Percentiles rank a stretch among this genome's conserved stretches.
These are phyloP conservation scores for Oceanodroma tethys DNA, from an alignment of 2,113 vertebrate species.

Conservation along the genomic window DNA sequence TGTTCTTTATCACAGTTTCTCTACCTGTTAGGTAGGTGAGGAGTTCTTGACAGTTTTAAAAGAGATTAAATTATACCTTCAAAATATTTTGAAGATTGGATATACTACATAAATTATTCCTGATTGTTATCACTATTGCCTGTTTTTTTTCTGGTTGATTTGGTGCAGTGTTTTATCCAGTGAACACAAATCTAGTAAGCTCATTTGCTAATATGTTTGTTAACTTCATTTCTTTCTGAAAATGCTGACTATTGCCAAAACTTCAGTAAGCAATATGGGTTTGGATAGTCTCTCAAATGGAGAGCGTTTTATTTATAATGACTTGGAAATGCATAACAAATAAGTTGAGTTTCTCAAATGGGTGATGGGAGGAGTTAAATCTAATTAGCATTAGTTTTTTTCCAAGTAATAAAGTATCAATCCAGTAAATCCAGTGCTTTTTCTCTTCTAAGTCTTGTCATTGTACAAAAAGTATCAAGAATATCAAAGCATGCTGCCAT, in stretches of 20 bases:
- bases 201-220: neutral
- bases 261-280: neutral
- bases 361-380: neutral
- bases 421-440: neutral
- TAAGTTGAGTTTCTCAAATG: neutral
- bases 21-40: neutral
- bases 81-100: neutral
- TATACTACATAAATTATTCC: neutral
- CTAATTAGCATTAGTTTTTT: neutral
- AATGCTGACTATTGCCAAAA: neutral
- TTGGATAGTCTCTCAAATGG: neutral
- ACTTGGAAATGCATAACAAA: neutral
- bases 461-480: neutral
- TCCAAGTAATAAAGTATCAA: neutral
- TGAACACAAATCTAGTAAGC: neutral
- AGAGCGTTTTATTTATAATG: neutral
- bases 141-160: neutral
- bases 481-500: neutral
- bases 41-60: neutral
- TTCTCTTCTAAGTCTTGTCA: neutral
- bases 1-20: neutral
- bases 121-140: neutral
- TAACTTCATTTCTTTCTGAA: neutral
- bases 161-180: neutral
- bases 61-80: neutral